Conservation (phyloP, 2,888 invertebrate species). For the Galeruca laticollis region DNA sequence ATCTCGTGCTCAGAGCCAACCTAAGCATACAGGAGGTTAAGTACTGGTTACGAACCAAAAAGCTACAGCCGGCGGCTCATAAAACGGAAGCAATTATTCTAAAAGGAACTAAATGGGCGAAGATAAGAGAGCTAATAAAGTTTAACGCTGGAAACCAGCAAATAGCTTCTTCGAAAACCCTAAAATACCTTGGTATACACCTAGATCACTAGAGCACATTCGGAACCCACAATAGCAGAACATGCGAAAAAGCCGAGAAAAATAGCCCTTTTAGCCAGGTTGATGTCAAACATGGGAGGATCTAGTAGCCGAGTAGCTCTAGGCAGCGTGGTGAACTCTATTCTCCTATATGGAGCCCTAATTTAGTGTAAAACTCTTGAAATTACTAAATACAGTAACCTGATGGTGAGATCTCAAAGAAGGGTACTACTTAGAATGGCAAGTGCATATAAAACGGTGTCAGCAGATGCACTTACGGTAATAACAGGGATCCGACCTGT, state of each 20-base stretch:
- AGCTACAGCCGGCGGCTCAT: conserved; percentile 23
- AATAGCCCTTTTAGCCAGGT: conserved; percentile 20
- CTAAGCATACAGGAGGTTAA: conserved; percentile 13
- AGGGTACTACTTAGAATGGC: conserved; percentile 29
- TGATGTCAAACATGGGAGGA: conserved; percentile 36
- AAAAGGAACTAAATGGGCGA: conserved; percentile 6
- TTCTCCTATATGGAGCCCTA: conserved; percentile 36
- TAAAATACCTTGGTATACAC: conserved; percentile 31
- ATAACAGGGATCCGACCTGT: conserved; percentile 34
- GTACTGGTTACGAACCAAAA: conserved; percentile 19
- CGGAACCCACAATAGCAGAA: conserved; percentile 15
- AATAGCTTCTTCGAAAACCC: background rate
- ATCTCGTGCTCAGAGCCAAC: conserved; percentile 14
- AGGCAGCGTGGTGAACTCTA: conserved; percentile 22
- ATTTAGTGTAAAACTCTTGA: conserved; percentile 32
- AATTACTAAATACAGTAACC: conserved; percentile 22
- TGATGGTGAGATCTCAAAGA: conserved; percentile 29
- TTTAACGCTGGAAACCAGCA: background rate
- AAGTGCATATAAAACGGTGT: conserved; percentile 38
- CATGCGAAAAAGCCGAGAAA: conserved; percentile 13
- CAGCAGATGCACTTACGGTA: conserved; percentile 35
- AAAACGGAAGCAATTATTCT: conserved; percentile 36
- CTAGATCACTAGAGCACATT: conserved; percentile 30
- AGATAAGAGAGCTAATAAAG: conserved; percentile 15
- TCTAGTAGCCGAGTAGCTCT: conserved; percentile 17